Base-by-base conservation (phyloP, 2,113 vertebrate species). In the Monopterus albus region DNA sequence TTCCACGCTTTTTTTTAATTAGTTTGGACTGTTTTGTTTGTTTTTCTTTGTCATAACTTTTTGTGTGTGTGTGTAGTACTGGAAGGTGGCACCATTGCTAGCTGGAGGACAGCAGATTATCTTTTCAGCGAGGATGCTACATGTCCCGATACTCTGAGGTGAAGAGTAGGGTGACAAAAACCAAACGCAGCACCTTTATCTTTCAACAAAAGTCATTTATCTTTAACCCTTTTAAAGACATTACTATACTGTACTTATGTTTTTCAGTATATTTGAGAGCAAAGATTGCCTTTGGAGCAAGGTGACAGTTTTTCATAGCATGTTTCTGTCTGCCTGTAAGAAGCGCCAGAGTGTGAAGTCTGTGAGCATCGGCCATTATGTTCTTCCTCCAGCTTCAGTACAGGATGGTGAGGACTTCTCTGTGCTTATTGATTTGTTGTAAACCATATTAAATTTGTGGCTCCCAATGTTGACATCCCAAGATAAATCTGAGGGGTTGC, bases 321-420 rank as follows among this genome's bases (percentile, higher is more conserved):
- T 88, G 26, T 94, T 90, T 71, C 86, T 94, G 33, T 85, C 70
- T 0, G 47, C 79, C 2, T 94, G 93, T 85, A 68, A 87, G 74
- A 85, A 82, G 39, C 80, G 90, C 3, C 69, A 65, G 60, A 93
- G 91, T 78, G 78, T 85, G 5, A 87, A 75, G 66, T 94, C 93
- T 12, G 83, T 94, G 61, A 58, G 73, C 8, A 89, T 93, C 1
- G 92, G 93, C 43, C 93, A 94, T 59, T 94, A 91, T 65, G 84
- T 94, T 60, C 85, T 94, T 10, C 92, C 93, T 64, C 92, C 93
- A 60, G 59, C 72, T 4, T 72, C 86, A 35, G 86, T 94, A 23
- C 93, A 94, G 80, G 66, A 91, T 2, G 91, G 93, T 93, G 64
- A 83, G 85, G 4, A 67, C 7, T 2, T 6, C 3, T 61, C 3